Conservation (phyloP, 2,888 invertebrate genomes). For the Trissolcus brochymenae region DNA sequence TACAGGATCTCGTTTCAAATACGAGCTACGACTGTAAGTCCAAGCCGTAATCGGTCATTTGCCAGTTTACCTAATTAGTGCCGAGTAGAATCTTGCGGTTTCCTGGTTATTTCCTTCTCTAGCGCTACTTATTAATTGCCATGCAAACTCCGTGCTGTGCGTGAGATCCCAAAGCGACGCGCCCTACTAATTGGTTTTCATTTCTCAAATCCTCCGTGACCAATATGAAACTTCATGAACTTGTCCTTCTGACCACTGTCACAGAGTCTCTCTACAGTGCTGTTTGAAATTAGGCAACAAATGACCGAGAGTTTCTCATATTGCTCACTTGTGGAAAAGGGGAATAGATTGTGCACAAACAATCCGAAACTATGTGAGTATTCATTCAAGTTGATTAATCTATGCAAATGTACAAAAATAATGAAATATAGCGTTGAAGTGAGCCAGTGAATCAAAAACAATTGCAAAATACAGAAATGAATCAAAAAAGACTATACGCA, state of each 20-base stretch:
- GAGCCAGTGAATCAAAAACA: too few relatives aligned
- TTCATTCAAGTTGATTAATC: too few relatives aligned
- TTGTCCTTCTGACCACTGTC: conserved; percentile 33
- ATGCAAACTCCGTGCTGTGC: conserved; percentile 14
- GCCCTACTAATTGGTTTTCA: conserved; percentile 48
- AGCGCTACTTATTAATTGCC: conserved; percentile 44
- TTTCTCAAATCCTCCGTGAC: conserved; percentile 50
- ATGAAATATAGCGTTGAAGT: too few relatives aligned
- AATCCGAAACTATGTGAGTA: too few relatives aligned
- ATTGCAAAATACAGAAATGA: too few relatives aligned
- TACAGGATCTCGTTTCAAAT: conserved; percentile 22
- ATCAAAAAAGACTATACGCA: too few relatives aligned
- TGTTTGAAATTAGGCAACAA: conserved; percentile 11
- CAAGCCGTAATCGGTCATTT: conserved; percentile 32
- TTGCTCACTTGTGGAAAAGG: neutral
- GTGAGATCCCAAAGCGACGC: conserved; percentile 35
- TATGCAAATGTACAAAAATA: too few relatives aligned
- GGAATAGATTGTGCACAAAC: too few relatives aligned
- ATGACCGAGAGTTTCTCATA: neutral
- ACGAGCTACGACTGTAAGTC: neutral
- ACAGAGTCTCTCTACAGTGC: conserved; percentile 6
- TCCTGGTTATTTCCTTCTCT: conserved; percentile 44
- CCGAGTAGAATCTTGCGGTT: conserved; percentile 23
- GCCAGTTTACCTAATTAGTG: conserved; percentile 42
- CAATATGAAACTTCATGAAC: conserved; percentile 29